Base-by-base conservation (phyloP, 2,888 invertebrate species). In the Beris chalybata region DNA sequence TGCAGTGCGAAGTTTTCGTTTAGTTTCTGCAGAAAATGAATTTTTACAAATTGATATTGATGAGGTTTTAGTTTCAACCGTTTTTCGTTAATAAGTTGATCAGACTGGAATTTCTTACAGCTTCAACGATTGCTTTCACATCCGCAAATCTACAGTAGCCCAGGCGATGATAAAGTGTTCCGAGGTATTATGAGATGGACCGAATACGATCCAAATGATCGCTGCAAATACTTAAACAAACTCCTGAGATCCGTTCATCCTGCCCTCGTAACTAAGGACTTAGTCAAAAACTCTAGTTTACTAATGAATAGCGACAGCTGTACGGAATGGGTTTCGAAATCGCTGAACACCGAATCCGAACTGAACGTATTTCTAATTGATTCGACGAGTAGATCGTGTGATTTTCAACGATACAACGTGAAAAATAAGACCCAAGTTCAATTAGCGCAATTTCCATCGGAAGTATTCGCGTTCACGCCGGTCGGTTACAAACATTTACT, bases 291-390 rank as follows among this genome's bases (percentile, higher is more conserved):
- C 0, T 65, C 73, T n/a, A 67, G 69, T 15, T 67, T 72, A 5
- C 59, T 75, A 7, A 69, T 64, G n/a, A 67, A 72, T 11, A 70
- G 72, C 12, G 53, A 64, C 11, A 64, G 67, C 4, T 73, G 74
- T 47, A 66, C 70, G 3, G 69, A 72, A 29, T 76, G 76, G 76
- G 59, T 72, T 12, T 70, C 69, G 15, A 73, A 72, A 31, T 74
- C 74, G 29, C 65, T 55, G 4, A 22, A 56, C 22, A 32, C 55
- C 5, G 48, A 55, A 45, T 29, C 29, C 13, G 73, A 74, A 12
- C 75, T 74, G 74, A 73, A 72, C 22, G 72, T 75, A 13, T 76
- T 75, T 71, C 69, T 76, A n/a, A 69, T 76, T 15, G 75, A 76
- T 53, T 75, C 75, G 72, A 75, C 75, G 73, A 74, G 75, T 12